A percentile compares a stretch with the other conserved stretches of the same genome.
Conservation (phyloP, 92 coral and sea anemone species). For the Epizoanthus ramosus region DNA sequence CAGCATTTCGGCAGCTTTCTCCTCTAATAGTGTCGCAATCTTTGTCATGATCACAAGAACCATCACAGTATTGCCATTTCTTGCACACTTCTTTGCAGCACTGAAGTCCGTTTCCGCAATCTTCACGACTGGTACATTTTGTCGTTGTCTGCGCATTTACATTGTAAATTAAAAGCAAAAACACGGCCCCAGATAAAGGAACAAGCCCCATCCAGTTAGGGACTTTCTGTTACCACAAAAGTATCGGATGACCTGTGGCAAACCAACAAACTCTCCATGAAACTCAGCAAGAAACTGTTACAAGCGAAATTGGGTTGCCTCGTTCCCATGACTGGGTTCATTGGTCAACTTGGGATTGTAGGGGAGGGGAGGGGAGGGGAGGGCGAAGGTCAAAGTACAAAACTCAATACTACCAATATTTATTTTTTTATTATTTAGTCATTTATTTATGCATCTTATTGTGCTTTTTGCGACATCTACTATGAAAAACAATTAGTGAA, state of each 20-base stretch:
- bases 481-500: no score
- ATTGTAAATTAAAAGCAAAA: slow-evolving; percentile 10
- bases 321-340: no score
- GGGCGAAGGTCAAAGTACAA: no score
- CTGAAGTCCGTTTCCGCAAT: neutral
- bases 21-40: slow-evolving; percentile 25
- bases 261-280: neutral
- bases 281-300: neutral
- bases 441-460: no score
- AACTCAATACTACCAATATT: no score
- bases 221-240: neutral
- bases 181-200: neutral
- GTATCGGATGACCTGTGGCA: neutral
- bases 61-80: slow-evolving; percentile 33
- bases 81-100: slow-evolving; percentile 37
- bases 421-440: no score
- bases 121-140: neutral
- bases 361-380: no score
- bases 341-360: no score
- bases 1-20: slow-evolving; percentile 18
- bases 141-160: slow-evolving; percentile 17
- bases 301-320: neutral
- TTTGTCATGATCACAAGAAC: neutral
- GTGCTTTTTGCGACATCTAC: no score
- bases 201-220: slow-evolving; percentile 17